Percentiles rank a stretch among this genome's conserved stretches.
Conservation (phyloP, 2,888 invertebrate species). For the Ichneumoninae sp. region DNA sequence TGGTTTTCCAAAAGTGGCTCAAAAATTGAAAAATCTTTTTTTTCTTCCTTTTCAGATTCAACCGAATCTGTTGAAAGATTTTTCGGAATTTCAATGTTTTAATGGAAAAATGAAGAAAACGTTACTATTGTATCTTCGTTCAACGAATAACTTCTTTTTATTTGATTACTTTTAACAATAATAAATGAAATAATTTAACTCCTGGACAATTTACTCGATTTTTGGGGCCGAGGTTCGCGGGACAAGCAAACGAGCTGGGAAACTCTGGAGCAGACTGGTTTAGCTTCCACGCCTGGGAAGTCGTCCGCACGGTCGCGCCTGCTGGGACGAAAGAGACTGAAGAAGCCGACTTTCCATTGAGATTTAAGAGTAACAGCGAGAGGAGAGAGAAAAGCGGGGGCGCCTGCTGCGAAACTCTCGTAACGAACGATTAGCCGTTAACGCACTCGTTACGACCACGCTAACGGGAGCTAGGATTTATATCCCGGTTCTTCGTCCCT, state of each 20-base stretch:
- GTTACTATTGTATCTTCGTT: too few species aligned
- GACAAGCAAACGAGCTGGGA: constrained; percentile 11
- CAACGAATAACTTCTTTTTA: too few species aligned
- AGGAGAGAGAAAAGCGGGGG: not conserved
- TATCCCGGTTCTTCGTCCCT: constrained; percentile 1
- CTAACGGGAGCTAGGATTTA: constrained; percentile 44
- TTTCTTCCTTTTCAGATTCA: too few species aligned
- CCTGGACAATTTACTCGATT: constrained; percentile 15
- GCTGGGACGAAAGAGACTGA: not conserved
- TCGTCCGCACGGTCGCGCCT: not conserved
- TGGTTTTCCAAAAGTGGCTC: too few species aligned
- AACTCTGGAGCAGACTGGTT: not conserved
- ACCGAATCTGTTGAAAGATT: too few species aligned
- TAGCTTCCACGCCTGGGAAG: not conserved
- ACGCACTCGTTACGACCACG: constrained; percentile 51
- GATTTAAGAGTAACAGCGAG: constrained; percentile 25
- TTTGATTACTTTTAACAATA: not conserved
- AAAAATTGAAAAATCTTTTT: too few species aligned
- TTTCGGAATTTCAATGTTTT: too few species aligned
- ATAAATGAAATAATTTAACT: constrained; percentile 15
- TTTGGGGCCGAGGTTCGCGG: constrained; percentile 18
- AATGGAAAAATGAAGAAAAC: too few species aligned
- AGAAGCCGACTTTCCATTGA: constrained; percentile 29
- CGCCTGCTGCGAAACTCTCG: constrained; percentile 48
- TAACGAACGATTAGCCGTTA: constrained; percentile 53